Base-by-base conservation (phyloP, 2,888 invertebrate species). In the Scelioninae gen. 1 region DNA sequence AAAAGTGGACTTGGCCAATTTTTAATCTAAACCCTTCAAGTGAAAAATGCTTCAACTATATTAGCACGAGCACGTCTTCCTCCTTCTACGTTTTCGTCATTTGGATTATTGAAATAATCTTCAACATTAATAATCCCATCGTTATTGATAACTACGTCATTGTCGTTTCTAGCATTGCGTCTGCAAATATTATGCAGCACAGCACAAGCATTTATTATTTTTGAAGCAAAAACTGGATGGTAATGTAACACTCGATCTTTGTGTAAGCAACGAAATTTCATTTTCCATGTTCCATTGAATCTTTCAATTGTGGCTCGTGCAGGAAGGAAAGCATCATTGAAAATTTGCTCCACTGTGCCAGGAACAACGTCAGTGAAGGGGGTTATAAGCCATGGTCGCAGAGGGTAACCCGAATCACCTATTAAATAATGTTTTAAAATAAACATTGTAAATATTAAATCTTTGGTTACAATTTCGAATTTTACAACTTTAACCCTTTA, bases 341-440 rank as follows among this genome's bases (percentile, higher is more conserved):
- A 58, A 1, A 23, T 8, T 23, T 43, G 11, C 13, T 58, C 58
- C 5, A 40, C 1, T 2, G 56, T 34, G 8, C 8, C 15, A 13
- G 10, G 34, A 5, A 7, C 5, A 0, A 34, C 11, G 23, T 58
- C 7, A 0, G 11, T 7, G 16, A 40, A 58, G 0, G 58, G 58
- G n/a, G 43, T 58, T 10, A 58, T 8, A 1, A 58, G 8, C 58
- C 43, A 58, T 9, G 43, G 43, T 11, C 58, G 16, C 5, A 58
- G n/a, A n/a, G 40, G 58, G n/a, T 58, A 58, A 16, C 58, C 58
- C 23, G 58, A 58, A 43, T 58, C 58, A 40, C 58, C 58, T 58
- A 5, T 4, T 2, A 23, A 23, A 23, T 23, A 23, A 2, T 23
- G 1, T 23, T 23, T 23, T 23, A 2, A n/a, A n/a, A n/a, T n/a